Conservation (phyloP, 2,113 vertebrate species). For the Sinocyclocheilus anophthalmus region DNA sequence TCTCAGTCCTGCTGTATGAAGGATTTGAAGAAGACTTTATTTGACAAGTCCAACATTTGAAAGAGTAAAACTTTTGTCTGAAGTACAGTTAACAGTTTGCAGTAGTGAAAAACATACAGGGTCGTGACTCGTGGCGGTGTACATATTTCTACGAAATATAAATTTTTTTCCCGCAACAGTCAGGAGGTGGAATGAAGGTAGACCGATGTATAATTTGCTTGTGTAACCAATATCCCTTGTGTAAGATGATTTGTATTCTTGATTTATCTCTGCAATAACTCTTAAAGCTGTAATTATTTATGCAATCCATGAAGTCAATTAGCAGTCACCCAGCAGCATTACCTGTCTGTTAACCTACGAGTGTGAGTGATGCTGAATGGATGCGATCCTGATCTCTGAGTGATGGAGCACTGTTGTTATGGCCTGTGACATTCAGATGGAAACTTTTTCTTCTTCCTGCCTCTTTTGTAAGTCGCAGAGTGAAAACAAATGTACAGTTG, state of each 20-base stretch:
- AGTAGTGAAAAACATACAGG: no score
- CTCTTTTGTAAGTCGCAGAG: background rate
- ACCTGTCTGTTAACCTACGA: constrained; percentile 20
- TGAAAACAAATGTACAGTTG: background rate
- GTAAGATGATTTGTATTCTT: constrained; percentile 1
- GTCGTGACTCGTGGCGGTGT: no score
- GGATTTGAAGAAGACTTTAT: no score
- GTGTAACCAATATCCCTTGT: background rate
- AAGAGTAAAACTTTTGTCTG: no score
- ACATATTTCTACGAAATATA: no score
- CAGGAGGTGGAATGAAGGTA: no score
- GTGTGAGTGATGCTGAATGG: constrained; percentile 4
- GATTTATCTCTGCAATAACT: constrained; percentile 14
- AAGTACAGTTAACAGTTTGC: no score
- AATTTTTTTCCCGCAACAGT: no score
- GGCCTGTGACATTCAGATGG: background rate
- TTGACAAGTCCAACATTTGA: background rate
- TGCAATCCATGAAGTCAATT: constrained; percentile 24
- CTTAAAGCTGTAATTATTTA: constrained; percentile 4
- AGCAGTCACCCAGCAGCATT: constrained; percentile 3
- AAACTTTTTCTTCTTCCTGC: background rate
- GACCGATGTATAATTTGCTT: background rate
- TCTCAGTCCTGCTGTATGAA: background rate
- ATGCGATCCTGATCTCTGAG: background rate
- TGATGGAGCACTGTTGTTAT: background rate